Percentiles rank a stretch among this genome's conserved stretches.
phyloP scores from a whole-genome alignment of 2,113 vertebrate genomes.

The Gila orcuttii region DNA sequence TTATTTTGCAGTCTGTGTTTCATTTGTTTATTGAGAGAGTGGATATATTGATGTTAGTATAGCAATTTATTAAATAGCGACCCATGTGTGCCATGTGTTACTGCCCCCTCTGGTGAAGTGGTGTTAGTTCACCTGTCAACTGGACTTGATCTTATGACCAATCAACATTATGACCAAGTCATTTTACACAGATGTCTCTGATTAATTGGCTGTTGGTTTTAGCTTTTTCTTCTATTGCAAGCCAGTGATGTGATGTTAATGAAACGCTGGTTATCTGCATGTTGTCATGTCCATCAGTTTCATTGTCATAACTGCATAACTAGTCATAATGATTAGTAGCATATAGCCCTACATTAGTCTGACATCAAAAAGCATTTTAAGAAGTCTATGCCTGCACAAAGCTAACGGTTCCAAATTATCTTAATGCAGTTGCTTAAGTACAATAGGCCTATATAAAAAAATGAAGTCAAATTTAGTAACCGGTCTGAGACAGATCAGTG shows the following conservation, averaged over 20 bases:
- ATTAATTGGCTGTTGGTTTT: slow-evolving; percentile 7
- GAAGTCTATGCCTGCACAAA: too few relatives aligned
- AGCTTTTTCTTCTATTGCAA: background rate
- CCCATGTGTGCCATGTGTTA: background rate
- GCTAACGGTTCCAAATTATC: background rate
- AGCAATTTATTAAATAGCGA: background rate
- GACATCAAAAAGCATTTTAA: background rate
- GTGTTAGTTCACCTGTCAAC: slow-evolving; percentile 12
- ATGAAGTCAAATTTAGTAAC: background rate
- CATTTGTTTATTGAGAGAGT: background rate
- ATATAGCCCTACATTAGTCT: background rate
- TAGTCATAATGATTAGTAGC: background rate
- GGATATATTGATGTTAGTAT: background rate
- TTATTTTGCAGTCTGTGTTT: background rate
- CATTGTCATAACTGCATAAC: background rate
- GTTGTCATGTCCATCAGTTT: background rate
- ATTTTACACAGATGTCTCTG: slow-evolving; percentile 31
- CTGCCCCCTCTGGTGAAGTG: slow-evolving; percentile 10
- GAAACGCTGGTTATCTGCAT: background rate
- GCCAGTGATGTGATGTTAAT: slow-evolving; percentile 4
- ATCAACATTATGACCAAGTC: slow-evolving; percentile 21
- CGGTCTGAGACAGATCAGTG: background rate
- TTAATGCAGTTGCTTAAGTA: background rate
- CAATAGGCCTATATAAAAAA: too few relatives aligned
- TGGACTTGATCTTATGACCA: slow-evolving; percentile 8